Percentiles rank a stretch among this genome's conserved stretches.
These are phyloP conservation scores for Steinernema hermaphroditum DNA, from an alignment of 2,888 invertebrate species.

Conservation along the genomic window DNA sequence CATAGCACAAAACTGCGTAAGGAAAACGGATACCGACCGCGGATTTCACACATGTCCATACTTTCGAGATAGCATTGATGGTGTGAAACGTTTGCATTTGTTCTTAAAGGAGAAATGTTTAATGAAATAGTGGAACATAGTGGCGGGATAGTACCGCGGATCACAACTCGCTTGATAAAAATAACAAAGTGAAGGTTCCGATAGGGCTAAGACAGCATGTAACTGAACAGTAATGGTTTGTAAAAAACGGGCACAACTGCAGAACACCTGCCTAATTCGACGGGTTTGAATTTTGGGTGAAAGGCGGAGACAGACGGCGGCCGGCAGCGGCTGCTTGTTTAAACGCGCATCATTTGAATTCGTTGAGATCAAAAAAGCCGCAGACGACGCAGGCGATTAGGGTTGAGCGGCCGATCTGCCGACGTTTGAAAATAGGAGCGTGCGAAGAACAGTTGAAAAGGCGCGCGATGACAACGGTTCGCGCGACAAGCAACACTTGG, in stretches of 20 bases:
- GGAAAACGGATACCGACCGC: not conserved
- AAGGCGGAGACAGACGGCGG: not conserved
- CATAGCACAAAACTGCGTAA: no score
- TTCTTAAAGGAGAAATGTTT: no score
- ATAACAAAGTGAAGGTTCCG: no score
- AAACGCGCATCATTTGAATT: conserved; percentile 21
- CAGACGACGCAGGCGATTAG: not conserved
- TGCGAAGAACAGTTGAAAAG: conserved; percentile 8
- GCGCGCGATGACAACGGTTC: conserved; percentile 20
- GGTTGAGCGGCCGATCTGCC: not conserved
- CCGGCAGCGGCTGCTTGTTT: not conserved
- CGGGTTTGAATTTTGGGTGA: conserved; percentile 6
- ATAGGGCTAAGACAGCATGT: no score
- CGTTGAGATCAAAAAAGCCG: conserved; percentile 24
- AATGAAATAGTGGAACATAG: no score
- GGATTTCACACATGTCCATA: not conserved
- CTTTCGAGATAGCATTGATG: not conserved
- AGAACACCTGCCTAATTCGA: not conserved
- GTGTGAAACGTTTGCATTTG: no score
- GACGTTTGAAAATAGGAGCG: conserved; percentile 12
- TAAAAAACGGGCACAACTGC: no score
- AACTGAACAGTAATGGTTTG: no score
- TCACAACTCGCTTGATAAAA: no score
- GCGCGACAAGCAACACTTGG: not conserved
- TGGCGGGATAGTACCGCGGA: no score